phyloP scores from a whole-genome alignment of 2,888 invertebrate genomes.

The Yponomeuta sedellus region DNA sequence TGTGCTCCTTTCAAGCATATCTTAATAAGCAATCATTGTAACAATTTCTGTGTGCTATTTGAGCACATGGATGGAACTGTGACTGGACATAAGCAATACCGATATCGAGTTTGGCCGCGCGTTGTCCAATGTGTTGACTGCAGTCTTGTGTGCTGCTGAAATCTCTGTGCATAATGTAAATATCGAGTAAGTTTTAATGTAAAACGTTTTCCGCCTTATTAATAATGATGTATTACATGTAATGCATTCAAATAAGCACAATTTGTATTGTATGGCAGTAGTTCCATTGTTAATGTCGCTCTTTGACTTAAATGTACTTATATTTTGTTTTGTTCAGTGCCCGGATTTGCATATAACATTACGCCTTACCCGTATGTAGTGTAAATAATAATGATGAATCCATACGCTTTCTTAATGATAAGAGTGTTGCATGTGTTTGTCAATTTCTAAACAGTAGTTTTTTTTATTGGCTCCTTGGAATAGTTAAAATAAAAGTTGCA shows the following conservation, averaged over 20 bases:
- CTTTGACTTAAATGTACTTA: slow-evolving; percentile 6
- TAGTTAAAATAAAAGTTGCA: slow-evolving; percentile 34
- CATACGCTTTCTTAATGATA: slow-evolving; percentile 73
- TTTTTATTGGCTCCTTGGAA: slow-evolving; percentile 39
- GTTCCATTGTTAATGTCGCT: slow-evolving; percentile 24
- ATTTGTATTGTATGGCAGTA: slow-evolving; percentile 31
- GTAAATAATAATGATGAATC: slow-evolving; percentile 70
- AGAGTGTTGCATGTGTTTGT: slow-evolving; percentile 73
- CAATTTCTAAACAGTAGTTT: slow-evolving; percentile 69
- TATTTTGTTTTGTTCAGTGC: slow-evolving; percentile 64
- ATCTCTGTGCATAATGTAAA: slow-evolving; percentile 71
- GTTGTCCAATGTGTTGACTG: slow-evolving; percentile 30
- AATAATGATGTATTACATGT: slow-evolving; percentile 34
- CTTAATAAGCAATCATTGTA: slow-evolving; percentile 47
- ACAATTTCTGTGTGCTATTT: slow-evolving; percentile 4
- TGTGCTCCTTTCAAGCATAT: slow-evolving; percentile 46
- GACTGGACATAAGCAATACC: slow-evolving; percentile 44
- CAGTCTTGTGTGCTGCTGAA: slow-evolving; percentile 49
- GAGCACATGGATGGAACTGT: slow-evolving; percentile 14
- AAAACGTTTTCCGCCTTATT: slow-evolving; percentile 63
- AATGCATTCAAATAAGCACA: slow-evolving; percentile 3
- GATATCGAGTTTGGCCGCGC: slow-evolving; percentile 33
- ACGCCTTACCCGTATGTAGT: slow-evolving; percentile 53
- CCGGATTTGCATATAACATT: slow-evolving; percentile 62
- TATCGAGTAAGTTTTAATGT: slow-evolving; percentile 48